Evolutionary conservation across 2,113 vertebrate species (phyloP).

Genomic region (Acanthochromis polyacanthus): DNA sequence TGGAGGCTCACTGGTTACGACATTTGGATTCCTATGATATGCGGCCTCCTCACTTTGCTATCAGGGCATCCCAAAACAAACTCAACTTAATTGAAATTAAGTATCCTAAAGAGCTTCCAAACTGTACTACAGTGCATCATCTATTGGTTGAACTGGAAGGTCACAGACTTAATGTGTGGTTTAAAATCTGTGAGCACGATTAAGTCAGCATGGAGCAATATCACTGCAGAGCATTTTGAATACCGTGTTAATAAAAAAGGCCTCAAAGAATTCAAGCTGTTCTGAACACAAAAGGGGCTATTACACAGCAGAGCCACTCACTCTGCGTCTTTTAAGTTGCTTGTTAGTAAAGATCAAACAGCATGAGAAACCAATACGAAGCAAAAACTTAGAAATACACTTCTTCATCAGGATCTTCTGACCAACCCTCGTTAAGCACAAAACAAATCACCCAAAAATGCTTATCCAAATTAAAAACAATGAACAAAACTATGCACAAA

Average conservation of each 20-base stretch:
- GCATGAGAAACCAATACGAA: not conserved
- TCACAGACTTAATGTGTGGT: not conserved
- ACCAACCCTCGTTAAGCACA: too few species aligned
- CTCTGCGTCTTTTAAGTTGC: not conserved
- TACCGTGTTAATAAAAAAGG: not conserved
- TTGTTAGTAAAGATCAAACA: constrained; percentile 6
- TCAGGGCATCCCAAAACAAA: not conserved
- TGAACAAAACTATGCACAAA: too few species aligned
- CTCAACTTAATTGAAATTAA: not conserved
- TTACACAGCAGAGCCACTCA: not conserved
- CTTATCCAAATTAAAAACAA: too few species aligned
- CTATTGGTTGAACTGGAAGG: not conserved
- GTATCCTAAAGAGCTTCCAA: not conserved
- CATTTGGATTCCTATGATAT: too few species aligned
- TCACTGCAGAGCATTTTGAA: not conserved
- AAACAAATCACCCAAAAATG: too few species aligned
- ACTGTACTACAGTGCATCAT: not conserved
- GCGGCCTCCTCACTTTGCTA: too few species aligned
- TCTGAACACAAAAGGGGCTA: not conserved
- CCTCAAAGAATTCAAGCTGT: not conserved
- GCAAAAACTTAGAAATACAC: not conserved
- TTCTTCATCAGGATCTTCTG: not conserved
- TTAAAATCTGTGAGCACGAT: not conserved
- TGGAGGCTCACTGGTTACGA: too few species aligned
- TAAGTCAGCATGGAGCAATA: not conserved